A percentile compares a stretch with the other conserved stretches of the same genome.
phyloP scores from a whole-genome alignment of 2,797 vertebrate species.

The Macropus fuliginosus region DNA sequence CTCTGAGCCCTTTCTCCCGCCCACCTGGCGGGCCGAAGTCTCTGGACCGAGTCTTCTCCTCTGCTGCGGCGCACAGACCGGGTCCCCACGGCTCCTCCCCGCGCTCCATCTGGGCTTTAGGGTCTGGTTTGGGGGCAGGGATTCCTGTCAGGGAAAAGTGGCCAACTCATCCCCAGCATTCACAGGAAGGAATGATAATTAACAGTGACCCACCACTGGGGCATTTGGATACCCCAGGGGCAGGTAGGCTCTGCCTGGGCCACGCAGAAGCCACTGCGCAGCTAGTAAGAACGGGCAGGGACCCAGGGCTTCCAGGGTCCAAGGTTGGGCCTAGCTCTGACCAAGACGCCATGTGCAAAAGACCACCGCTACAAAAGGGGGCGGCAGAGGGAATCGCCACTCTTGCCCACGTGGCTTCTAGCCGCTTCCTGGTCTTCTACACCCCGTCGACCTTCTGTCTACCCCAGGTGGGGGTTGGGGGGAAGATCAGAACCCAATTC shows the following conservation, averaged over 20 bases:
- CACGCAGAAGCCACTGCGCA: neutral
- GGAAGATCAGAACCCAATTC: neutral
- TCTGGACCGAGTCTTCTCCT: neutral
- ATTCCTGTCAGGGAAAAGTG: constrained; percentile 42
- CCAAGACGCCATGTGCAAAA: no score
- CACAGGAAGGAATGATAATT: neutral
- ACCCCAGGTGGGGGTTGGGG: no score
- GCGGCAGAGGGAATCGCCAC: no score
- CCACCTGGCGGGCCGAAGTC: neutral
- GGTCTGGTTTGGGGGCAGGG: neutral
- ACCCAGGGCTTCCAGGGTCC: no score
- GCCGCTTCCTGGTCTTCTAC: no score
- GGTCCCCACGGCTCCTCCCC: neutral
- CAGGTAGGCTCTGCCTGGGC: neutral
- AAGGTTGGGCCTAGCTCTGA: no score
- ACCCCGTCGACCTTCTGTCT: no score
- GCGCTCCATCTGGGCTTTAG: accelerated
- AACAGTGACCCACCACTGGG: no score
- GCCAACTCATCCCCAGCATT: neutral
- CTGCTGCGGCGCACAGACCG: neutral
- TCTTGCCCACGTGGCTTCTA: no score
- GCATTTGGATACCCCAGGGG: no score
- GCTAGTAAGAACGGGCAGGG: no score
- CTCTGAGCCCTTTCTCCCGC: neutral
- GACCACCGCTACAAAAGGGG: no score